Evolutionary conservation across 23 tunicate genomes (phyloP), one percentile per base, ranked within the genome.

Genomic region (Botrylloides violaceus): DNA sequence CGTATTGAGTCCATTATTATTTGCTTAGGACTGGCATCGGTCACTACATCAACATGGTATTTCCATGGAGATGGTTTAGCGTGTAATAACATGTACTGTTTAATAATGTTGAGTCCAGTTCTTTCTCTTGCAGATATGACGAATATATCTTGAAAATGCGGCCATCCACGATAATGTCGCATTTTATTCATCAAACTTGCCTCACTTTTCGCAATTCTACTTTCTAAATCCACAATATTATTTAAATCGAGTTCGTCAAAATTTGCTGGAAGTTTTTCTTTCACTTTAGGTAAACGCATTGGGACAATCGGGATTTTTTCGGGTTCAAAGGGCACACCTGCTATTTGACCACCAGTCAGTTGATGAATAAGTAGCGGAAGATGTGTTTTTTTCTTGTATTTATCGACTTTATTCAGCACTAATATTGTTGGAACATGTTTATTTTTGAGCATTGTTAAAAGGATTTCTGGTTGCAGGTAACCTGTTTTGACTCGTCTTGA

Each of bases 61-160:
- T 68, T 79, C 97, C 97, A 90, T 2, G 76, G 71, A 34, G 68
- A 74, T 26, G 81, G 33, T 59, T 57, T 32, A 2, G 97, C 85
- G 64, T 79, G 57, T 3, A 57, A 3, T 1, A 63, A 31, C 34
- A 90, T 29, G 48, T 83, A 83, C 21, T 62, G 73, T 66, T 66
- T 36, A 4, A 39, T 1, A 36, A 39, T 9, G 2, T 36, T 6
- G 12, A 68, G 28, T 37, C 59, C 70, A 7, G 7, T 6, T 20
- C 65, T 50, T 25, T 37, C 20, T 47, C 71, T 34, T 2, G 97
- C 97, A 27, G 97, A 90, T 0, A 83, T 75, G 21, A 90, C 89
- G 71, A 90, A 90, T 18, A 90, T 85, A 3, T 90, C 97, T 66
- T 90, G 72, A 61, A 90, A 90, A 75, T 83, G 64, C 2, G 97